Evolutionary conservation across 2,797 vertebrate genomes (phyloP), one percentile per base, ranked within the genome.

Genomic region (Craterocephalus amniculus): DNA sequence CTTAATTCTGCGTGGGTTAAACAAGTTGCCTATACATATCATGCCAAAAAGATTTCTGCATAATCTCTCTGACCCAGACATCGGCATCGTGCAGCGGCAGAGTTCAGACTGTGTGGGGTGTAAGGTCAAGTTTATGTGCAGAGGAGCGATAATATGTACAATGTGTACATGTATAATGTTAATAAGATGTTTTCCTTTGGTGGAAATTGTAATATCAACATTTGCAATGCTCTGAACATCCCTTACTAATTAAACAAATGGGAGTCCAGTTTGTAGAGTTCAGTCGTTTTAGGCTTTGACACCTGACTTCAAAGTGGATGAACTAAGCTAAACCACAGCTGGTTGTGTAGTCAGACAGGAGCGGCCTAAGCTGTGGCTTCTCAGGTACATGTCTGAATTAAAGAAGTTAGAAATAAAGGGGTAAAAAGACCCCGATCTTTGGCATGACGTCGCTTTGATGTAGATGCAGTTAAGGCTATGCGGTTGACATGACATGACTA

Each of bases 31-130:
- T 49, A 10, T 49, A 10, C 18, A 51, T 38, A 58, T 65, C 8
- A 57, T 51, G 2, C 2, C 27, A 61, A 67, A 67, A 70, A 70
- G 57, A 80, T 74, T 65, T 34, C 63, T 35, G 64, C 52, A 69
- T 85, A 75, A 72, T 59, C 77, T 78, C 78, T 74, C 62, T 57
- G 72, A 63, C 78, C 70, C 26, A 80, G 68, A 83, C 72, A 70
- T 76, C 10, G 57, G 27, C 71, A 55, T 75, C 70, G 57, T 78
- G 63, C 70, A 75, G 70, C 63, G 63, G 48, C 2, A 29, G 26
- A 70, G 29, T 61, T 80, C 34, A 52, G 49, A 66, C 22, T 75
- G 56, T 66, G 78, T 56, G 48, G 59, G 58, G 57, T 34, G 60
- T 62, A 56, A 1, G 45, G 32, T 54, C 14, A 56, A 43, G 18